Base-by-base conservation (phyloP, 2,888 invertebrate genomes). In the Drosophila fungiperda region DNA sequence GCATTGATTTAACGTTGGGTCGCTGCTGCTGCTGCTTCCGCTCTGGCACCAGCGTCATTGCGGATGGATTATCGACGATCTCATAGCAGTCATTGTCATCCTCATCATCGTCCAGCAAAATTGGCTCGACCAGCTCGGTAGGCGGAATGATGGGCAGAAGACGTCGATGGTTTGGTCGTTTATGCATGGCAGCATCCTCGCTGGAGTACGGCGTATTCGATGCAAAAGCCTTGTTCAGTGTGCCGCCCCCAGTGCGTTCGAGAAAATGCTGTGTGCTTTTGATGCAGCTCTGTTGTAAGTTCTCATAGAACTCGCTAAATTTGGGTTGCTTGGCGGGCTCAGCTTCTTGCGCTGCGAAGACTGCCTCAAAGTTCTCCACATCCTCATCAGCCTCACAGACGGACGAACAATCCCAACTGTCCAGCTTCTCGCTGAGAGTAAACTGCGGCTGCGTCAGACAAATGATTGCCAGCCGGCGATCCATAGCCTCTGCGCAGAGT, bases 341-440 rank as follows among this genome's bases (percentile, higher is more conserved):
- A 3, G 83, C 72, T 77, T 93, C 92, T 0, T 83, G 75, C 11
- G 83, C 76, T 29, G 86, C 80, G 20, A 92, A 92, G 11, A 73
- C 75, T 0, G 83, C 78, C 42, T 92, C 92, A 48, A 93, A 93
- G 6, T 79, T 84, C 26, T 87, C 87, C 3, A 92, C 91, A 73
- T 93, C 93, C 38, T 93, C 93, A 2, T 93, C 90, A 57, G 90
- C 92, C 40, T 91, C 92, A 5, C 90, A 82, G n/a, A 90, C 91
- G 1, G 36, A 66, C 6, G 82, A 80, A 65, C 86, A 90, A 8
- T 88, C 75, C 93, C 93, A 93, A 1, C 66, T 72, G 0, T 75
- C 73, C 1, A 93, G 77, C 68, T 93, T 93, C 38, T 93, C 93
- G 2, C 70, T 77, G 8, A 90, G 76, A 11, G 90, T 89, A 86